Conservation (phyloP, 2,797 vertebrate genomes). For the Poeciliopsis paucimaculata region DNA sequence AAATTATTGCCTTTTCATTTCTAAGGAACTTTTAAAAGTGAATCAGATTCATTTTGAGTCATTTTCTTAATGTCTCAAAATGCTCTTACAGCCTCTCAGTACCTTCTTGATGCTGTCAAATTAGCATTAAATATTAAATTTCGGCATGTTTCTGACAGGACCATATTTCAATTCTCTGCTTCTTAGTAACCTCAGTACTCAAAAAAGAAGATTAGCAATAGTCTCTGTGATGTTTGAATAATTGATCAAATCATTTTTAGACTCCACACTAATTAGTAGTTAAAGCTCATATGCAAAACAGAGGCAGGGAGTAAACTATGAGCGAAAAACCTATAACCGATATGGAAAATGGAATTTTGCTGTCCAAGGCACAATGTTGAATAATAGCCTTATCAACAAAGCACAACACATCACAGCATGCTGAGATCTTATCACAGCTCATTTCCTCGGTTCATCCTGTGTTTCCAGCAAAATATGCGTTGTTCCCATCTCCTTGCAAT, state of each 20-base stretch:
- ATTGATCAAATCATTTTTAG: conserved; percentile 46
- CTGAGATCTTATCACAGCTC: conserved; percentile 68
- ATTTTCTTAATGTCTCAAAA: conserved; percentile 41
- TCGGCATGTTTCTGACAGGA: conserved; percentile 35
- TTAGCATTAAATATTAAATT: conserved; percentile 47
- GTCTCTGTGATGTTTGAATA: conserved; percentile 50
- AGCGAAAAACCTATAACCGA: conserved; percentile 48
- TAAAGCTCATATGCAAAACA: conserved; percentile 37
- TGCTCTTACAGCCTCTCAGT: conserved; percentile 19
- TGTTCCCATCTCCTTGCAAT: conserved; percentile 30
- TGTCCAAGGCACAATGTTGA: conserved; percentile 65
- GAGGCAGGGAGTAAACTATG: conserved; percentile 41
- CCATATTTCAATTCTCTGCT: conserved; percentile 32
- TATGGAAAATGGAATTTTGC: conserved; percentile 63
- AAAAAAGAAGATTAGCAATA: conserved; percentile 28
- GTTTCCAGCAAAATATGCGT: conserved; percentile 55
- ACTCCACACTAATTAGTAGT: conserved; percentile 52
- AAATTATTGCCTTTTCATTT: conserved; percentile 38
- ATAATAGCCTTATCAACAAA: conserved; percentile 74
- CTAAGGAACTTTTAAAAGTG: conserved; percentile 15
- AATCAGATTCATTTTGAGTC: conserved; percentile 30
- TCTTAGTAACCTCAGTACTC: conserved; percentile 24
- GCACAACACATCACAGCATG: conserved; percentile 67
- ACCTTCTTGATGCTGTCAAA: conserved; percentile 43
- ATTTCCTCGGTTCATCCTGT: conserved; percentile 64